Conservation (phyloP, 2,113 vertebrate genomes). For the Hippocampus mohnikei region DNA sequence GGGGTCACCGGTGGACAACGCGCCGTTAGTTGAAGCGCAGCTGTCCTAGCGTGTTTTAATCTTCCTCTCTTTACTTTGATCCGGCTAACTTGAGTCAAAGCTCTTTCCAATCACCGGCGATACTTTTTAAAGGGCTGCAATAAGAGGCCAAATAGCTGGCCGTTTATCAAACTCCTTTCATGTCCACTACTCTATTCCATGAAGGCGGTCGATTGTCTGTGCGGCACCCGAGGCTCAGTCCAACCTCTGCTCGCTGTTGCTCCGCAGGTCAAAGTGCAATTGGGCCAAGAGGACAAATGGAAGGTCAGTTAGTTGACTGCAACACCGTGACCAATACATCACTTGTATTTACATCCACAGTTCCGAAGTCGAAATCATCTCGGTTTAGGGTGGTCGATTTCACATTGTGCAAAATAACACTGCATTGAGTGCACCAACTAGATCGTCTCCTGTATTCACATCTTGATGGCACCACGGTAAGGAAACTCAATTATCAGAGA, state of each 20-base stretch:
- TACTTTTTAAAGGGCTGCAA: slow-evolving; percentile 71
- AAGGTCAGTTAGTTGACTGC: slow-evolving; percentile 40
- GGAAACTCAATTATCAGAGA: not conserved
- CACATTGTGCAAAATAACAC: not conserved
- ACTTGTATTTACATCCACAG: not conserved
- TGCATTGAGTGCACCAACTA: not conserved
- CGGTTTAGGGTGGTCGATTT: not conserved
- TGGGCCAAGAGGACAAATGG: slow-evolving; percentile 37
- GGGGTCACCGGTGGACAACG: slow-evolving; percentile 59
- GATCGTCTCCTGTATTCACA: not conserved
- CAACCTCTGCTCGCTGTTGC: slow-evolving; percentile 40
- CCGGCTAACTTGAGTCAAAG: slow-evolving; percentile 61
- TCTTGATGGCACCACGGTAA: not conserved
- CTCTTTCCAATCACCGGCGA: slow-evolving; percentile 63
- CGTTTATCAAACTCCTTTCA: slow-evolving; percentile 69
- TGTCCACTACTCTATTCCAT: slow-evolving; percentile 67
- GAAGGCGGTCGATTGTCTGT: slow-evolving; percentile 66
- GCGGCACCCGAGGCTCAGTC: slow-evolving; percentile 44
- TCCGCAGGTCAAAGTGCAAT: slow-evolving; percentile 40
- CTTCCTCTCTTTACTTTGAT: slow-evolving; percentile 65
- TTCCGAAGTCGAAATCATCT: not conserved
- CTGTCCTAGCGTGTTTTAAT: slow-evolving; percentile 51
- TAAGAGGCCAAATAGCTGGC: slow-evolving; percentile 63
- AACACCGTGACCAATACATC: slow-evolving; percentile 5
- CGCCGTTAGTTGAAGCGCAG: slow-evolving; percentile 45